phyloP scores from a whole-genome alignment of 2,888 invertebrate genomes.

The Plagodis pulveraria region DNA sequence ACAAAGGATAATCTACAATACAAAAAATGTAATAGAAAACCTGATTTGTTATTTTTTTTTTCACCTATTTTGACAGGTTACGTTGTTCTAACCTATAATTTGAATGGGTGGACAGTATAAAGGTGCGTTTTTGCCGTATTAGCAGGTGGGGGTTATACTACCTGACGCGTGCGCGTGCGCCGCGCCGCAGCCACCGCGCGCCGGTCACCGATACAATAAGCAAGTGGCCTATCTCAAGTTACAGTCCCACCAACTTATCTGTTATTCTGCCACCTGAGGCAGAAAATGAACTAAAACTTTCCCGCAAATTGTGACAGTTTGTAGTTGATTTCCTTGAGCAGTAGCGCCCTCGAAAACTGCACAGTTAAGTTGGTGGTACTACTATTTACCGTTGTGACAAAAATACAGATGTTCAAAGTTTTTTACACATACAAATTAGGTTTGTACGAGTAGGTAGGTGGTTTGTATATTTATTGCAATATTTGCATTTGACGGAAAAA shows the following conservation, averaged over 20 bases:
- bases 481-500: too few relatives aligned
- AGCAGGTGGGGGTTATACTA: constrained; percentile 35
- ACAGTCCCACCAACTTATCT: too few relatives aligned
- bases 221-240: constrained; percentile 22
- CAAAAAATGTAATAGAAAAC: too few relatives aligned
- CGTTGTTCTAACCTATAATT: constrained; percentile 14
- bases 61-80: constrained; percentile 14
- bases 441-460: too few relatives aligned
- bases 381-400: constrained; percentile 25
- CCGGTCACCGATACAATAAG: constrained; percentile 34
- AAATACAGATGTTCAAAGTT: constrained; percentile 24
- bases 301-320: too few relatives aligned
- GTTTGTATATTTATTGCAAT: too few relatives aligned
- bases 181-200: constrained; percentile 3
- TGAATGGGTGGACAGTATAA: constrained; percentile 21
- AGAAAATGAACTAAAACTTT: too few relatives aligned
- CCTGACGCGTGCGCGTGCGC: constrained; percentile 55
- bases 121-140: constrained; percentile 30
- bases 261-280: too few relatives aligned
- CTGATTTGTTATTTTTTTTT: constrained; percentile 13
- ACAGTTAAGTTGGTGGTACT: too few relatives aligned
- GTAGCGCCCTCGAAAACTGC: too few relatives aligned
- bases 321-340: too few relatives aligned
- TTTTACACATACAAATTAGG: background rate
- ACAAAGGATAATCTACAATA: too few relatives aligned